Conservation (phyloP, 2,113 vertebrate genomes). For the Mastomys natalensis region DNA sequence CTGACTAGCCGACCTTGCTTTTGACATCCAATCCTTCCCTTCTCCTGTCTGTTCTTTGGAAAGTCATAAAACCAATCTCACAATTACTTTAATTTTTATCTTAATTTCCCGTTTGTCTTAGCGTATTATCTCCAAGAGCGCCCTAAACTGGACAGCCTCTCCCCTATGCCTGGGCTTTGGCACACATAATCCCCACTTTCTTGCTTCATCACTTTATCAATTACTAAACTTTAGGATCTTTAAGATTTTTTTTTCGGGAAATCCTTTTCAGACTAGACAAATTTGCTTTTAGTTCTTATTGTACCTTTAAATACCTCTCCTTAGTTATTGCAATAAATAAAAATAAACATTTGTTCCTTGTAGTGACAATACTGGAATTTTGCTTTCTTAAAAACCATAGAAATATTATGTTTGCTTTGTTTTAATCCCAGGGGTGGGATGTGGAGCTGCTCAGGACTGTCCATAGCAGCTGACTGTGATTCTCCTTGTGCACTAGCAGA, state of each 20-base stretch:
- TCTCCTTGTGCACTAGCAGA: too few relatives aligned
- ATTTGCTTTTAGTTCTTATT: background rate
- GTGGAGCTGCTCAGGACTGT: too few relatives aligned
- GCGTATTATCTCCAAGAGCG: background rate
- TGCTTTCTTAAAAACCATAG: too few relatives aligned
- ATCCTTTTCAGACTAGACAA: background rate
- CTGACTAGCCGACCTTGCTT: too few relatives aligned
- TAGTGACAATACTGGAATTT: too few relatives aligned
- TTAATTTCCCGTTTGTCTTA: background rate
- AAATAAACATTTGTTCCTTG: background rate
- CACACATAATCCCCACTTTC: background rate
- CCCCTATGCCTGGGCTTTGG: background rate
- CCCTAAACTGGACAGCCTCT: background rate
- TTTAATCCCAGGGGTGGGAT: too few relatives aligned
- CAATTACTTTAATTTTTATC: background rate
- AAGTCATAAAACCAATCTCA: background rate
- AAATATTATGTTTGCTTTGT: too few relatives aligned
- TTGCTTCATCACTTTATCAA: background rate
- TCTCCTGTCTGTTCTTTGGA: background rate
- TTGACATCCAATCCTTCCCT: accelerated
- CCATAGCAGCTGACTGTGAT: too few relatives aligned
- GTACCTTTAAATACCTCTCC: background rate
- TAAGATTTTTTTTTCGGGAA: background rate
- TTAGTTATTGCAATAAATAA: background rate
- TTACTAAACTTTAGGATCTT: background rate